A percentile compares a stretch with the other conserved stretches of the same genome.
These are phyloP conservation scores for Dromococcyx pavoninus DNA, from an alignment of 2,797 vertebrate genomes.

Conservation along the genomic window DNA sequence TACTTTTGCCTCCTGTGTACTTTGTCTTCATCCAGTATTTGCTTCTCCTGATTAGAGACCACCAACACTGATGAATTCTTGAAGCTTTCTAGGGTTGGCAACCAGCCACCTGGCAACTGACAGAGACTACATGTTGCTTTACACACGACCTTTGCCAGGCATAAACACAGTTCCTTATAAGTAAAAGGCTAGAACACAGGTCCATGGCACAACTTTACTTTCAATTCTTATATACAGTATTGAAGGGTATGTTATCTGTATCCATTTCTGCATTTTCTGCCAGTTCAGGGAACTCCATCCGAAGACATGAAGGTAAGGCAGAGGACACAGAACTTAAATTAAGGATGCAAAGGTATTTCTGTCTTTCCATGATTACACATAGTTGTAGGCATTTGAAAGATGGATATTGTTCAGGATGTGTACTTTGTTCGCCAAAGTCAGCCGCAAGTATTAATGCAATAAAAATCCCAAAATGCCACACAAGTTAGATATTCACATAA, in stretches of 20 bases:
- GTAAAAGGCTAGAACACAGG: constrained; percentile 17
- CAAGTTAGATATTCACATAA: constrained; percentile 42
- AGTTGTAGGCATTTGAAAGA: constrained; percentile 63
- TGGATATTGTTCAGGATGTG: background rate
- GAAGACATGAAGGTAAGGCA: constrained; percentile 44
- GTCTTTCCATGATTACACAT: constrained; percentile 44
- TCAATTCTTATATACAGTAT: constrained; percentile 47
- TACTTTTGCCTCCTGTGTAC: constrained; percentile 1
- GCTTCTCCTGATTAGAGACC: constrained; percentile 18
- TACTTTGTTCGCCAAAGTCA: constrained; percentile 44
- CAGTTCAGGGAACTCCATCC: constrained; percentile 59
- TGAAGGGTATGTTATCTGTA: constrained; percentile 29
- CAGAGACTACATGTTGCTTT: constrained; percentile 10
- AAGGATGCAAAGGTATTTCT: constrained; percentile 62
- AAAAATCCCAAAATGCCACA: constrained; percentile 63
- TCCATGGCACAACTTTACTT: constrained; percentile 19
- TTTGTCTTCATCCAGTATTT: constrained; percentile 43
- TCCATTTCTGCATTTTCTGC: constrained; percentile 14
- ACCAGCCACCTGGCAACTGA: background rate
- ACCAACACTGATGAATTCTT: constrained; percentile 26
- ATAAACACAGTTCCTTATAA: constrained; percentile 48
- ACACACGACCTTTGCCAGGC: background rate
- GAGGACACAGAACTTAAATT: constrained; percentile 63
- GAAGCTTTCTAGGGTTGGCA: constrained; percentile 9
- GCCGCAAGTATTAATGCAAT: constrained; percentile 48